A percentile compares a stretch with the other conserved stretches of the same genome.
Evolutionary conservation across 2,888 invertebrate genomes (phyloP).

Genomic region (Mimas tiliae): DNA sequence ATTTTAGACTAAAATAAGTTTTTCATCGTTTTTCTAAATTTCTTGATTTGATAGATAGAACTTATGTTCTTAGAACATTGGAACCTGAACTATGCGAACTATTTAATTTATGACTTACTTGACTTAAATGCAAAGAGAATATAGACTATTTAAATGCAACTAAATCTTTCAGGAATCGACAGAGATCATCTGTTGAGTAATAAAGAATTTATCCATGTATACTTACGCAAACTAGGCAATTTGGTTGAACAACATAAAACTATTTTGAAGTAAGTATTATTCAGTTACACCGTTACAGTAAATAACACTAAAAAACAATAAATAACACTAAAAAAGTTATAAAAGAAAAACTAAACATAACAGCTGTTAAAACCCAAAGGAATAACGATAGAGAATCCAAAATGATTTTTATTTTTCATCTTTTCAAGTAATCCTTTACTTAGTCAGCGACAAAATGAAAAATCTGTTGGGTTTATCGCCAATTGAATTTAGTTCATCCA

Average conservation of each 20-base stretch:
- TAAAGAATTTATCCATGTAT: slow-evolving; percentile 51
- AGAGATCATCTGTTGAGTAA: slow-evolving; percentile 41
- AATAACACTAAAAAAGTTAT: background rate
- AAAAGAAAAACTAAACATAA: background rate
- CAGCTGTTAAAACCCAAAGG: background rate
- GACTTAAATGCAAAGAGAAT: background rate
- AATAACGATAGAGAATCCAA: background rate
- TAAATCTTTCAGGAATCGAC: slow-evolving; percentile 34
- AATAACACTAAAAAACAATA: background rate
- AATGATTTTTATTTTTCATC: background rate
- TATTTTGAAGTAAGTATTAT: slow-evolving; percentile 61
- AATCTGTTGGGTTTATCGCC: background rate
- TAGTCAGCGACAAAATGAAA: background rate
- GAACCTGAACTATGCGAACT: too few relatives aligned
- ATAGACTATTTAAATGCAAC: background rate
- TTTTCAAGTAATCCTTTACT: background rate
- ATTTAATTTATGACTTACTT: background rate
- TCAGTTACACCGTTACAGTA: background rate
- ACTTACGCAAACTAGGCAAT: slow-evolving; percentile 54
- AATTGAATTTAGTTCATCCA: background rate
- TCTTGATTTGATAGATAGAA: too few relatives aligned
- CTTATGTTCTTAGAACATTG: too few relatives aligned
- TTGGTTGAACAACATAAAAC: slow-evolving; percentile 64
- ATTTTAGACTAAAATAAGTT: too few relatives aligned
- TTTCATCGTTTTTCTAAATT: too few relatives aligned